Percentiles rank a stretch among this genome's conserved stretches.
Conservation (phyloP, 2,113 vertebrate genomes). For the Pseudonaja textilis region DNA sequence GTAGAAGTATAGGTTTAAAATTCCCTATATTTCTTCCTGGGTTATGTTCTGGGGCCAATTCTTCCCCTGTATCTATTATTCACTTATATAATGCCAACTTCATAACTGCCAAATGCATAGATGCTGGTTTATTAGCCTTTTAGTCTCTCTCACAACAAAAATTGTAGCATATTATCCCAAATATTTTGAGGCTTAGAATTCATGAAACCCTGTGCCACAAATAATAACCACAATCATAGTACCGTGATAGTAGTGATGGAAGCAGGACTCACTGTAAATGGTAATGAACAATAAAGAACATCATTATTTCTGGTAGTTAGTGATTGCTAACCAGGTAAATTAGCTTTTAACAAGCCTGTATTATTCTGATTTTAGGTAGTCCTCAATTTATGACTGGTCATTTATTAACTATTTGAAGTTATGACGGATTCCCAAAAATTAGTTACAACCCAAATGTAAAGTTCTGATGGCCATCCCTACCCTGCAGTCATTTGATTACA, state of each 20-base stretch:
- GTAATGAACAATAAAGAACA: neutral
- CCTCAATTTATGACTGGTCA: neutral
- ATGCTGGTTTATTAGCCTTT: neutral
- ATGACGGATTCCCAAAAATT: neutral
- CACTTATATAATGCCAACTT: neutral
- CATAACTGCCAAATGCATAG: neutral
- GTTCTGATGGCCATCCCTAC: neutral
- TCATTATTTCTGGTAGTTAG: neutral
- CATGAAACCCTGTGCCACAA: neutral
- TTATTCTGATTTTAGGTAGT: neutral
- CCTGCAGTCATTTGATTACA: neutral
- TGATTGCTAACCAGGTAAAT: neutral
- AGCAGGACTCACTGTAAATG: neutral
- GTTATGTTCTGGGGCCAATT: neutral
- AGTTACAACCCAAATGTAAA: neutral
- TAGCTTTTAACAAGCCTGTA: neutral
- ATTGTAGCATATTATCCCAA: neutral
- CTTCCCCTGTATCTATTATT: neutral
- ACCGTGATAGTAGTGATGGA: neutral
- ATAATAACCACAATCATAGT: neutral
- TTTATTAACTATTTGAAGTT: neutral
- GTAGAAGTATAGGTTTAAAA: neutral
- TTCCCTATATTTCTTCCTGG: neutral
- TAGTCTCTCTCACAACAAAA: neutral
- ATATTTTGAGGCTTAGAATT: neutral